Evolutionary conservation across 2,888 invertebrate genomes (phyloP).

Genomic region (Chloromyia formosa): DNA sequence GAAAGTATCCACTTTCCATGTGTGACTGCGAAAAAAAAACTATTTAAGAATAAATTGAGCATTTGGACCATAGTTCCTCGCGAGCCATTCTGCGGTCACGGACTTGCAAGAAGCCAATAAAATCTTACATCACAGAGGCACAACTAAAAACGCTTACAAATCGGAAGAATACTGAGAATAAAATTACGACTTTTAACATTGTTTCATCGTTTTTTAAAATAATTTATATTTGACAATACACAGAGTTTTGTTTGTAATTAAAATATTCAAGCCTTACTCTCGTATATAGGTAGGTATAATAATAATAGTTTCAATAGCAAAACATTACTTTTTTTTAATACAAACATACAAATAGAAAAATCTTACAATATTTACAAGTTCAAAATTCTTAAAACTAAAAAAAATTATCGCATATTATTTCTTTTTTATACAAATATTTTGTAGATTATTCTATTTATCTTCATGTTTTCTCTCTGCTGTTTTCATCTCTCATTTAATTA

Average conservation of each 20-base stretch:
- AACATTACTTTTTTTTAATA: constrained; percentile 58
- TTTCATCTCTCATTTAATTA: constrained; percentile 17
- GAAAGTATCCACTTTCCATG: too few species aligned
- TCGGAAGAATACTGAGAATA: too few species aligned
- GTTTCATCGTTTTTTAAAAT: constrained; percentile 43
- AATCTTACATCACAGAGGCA: too few species aligned
- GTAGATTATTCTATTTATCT: constrained; percentile 13
- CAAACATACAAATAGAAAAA: constrained; percentile 59
- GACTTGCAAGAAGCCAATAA: too few species aligned
- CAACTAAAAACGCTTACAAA: too few species aligned
- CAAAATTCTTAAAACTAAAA: constrained; percentile 43
- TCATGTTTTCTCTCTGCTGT: constrained; percentile 15
- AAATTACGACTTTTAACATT: too few species aligned
- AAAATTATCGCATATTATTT: constrained; percentile 34
- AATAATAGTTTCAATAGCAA: constrained; percentile 55
- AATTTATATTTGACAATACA: constrained; percentile 48
- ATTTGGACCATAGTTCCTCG: too few species aligned
- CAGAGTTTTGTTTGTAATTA: constrained; percentile 47
- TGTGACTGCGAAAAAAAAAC: too few species aligned
- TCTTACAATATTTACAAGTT: constrained; percentile 44
- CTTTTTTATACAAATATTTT: constrained; percentile 37
- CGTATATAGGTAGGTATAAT: constrained; percentile 36
- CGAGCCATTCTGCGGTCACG: too few species aligned
- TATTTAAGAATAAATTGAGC: too few species aligned
- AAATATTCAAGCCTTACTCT: constrained; percentile 49